phyloP scores from a whole-genome alignment of 1,140 invertebrate genomes.

The Protaetia brevitarsis region DNA sequence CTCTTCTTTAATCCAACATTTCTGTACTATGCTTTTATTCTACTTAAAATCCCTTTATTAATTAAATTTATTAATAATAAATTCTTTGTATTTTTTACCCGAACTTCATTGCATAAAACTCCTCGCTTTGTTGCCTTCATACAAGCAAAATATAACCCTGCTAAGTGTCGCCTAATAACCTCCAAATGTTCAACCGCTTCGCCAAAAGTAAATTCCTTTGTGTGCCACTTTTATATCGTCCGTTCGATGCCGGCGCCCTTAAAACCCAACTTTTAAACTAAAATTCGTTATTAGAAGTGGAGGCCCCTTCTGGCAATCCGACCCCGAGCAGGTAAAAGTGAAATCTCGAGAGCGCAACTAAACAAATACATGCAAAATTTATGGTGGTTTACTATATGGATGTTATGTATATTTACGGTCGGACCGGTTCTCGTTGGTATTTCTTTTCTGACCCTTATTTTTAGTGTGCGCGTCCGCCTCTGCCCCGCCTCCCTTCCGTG shows the following conservation, averaged over 20 bases:
- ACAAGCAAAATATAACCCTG: no score
- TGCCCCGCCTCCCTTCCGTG: not conserved
- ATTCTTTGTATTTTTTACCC: no score
- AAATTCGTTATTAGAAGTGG: not conserved
- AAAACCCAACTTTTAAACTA: not conserved
- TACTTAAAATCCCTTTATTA: no score
- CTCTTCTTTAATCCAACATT: no score
- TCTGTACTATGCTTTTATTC: no score
- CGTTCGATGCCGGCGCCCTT: not conserved
- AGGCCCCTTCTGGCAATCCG: not conserved
- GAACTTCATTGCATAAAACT: no score
- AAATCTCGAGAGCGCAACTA: conserved; percentile 12
- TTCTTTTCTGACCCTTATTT: conserved; percentile 4
- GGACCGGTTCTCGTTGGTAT: not conserved
- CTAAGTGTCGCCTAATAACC: no score
- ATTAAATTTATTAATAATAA: no score
- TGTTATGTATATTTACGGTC: not conserved
- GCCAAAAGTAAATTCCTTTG: no score
- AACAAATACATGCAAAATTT: conserved; percentile 18
- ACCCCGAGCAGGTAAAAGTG: not conserved
- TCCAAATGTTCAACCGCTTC: no score
- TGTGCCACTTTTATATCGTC: no score
- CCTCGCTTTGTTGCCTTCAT: no score
- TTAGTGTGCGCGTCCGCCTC: not conserved
- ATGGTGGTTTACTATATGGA: conserved; percentile 8